These are phyloP conservation scores for Asbolus verrucosus DNA, from an alignment of 1,140 invertebrate species.

Conservation along the genomic window DNA sequence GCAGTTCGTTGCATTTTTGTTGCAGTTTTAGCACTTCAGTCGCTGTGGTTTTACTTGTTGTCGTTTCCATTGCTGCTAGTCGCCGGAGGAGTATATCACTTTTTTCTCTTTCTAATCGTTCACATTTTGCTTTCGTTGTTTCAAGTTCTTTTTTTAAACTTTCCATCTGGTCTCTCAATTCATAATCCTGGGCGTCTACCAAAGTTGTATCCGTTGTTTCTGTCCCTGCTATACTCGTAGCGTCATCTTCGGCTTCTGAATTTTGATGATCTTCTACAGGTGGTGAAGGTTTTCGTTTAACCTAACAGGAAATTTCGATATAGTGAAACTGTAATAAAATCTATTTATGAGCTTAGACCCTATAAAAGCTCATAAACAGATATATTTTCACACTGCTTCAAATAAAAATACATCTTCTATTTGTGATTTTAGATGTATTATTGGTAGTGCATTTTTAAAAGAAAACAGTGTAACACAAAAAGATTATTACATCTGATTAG, in stretches of 20 bases:
- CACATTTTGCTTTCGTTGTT: conserved; percentile 74
- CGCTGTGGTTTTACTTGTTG: conserved; percentile 77
- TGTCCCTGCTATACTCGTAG: conserved; percentile 66
- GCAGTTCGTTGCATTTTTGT: conserved; percentile 86
- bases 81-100: conserved; percentile 84
- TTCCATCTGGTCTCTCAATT: conserved; percentile 75
- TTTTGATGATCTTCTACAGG: conserved; percentile 50
- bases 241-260: conserved; percentile 66
- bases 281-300: conserved; percentile 54
- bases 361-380: background rate
- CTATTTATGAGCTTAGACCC: background rate
- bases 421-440: too few relatives aligned
- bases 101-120: conserved; percentile 86
- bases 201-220: conserved; percentile 71
- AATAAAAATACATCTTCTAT: conserved; percentile 1
- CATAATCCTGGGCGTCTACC: conserved; percentile 65
- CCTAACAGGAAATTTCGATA: conserved; percentile 48
- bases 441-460: too few relatives aligned
- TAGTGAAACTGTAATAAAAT: background rate
- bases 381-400: background rate
- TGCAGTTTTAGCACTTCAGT: conserved; percentile 79
- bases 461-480: background rate
- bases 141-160: conserved; percentile 75
- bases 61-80: conserved; percentile 79
- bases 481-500: background rate